Conservation (phyloP, 2,888 invertebrate genomes). For the Leptothorax acervorum region DNA sequence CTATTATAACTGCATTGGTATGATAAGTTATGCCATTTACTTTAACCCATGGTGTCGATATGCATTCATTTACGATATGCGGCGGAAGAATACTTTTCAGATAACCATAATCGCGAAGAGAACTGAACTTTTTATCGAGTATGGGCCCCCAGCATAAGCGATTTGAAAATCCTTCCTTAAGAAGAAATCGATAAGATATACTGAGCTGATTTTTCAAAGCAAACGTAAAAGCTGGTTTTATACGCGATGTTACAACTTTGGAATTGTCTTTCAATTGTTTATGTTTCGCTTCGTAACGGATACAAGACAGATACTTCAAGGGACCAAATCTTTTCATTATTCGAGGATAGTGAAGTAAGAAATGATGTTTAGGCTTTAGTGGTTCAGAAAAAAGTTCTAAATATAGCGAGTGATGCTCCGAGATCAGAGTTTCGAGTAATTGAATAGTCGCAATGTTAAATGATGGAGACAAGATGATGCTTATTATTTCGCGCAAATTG, state of each 20-base stretch:
- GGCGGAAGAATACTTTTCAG: neutral
- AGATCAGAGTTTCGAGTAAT: slow-evolving; percentile 16
- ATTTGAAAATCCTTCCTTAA: slow-evolving; percentile 21
- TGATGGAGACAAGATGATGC: slow-evolving; percentile 20
- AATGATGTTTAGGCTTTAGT: slow-evolving; percentile 49
- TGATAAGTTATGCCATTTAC: neutral
- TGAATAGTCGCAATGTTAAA: slow-evolving; percentile 12
- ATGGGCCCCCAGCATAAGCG: slow-evolving; percentile 7
- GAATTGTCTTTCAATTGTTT: slow-evolving; percentile 13
- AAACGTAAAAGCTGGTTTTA: slow-evolving; percentile 29
- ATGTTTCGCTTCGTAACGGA: slow-evolving; percentile 17
- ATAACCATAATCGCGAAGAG: neutral
- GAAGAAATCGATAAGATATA: slow-evolving; percentile 12
- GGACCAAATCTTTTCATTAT: slow-evolving; percentile 25
- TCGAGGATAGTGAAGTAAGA: slow-evolving; percentile 27
- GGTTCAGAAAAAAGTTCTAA: slow-evolving; percentile 37
- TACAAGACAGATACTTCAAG: slow-evolving; percentile 5
- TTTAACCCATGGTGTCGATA: neutral
- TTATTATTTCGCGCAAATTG: slow-evolving; percentile 31
- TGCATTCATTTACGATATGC: neutral
- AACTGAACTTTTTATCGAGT: slow-evolving; percentile 11
- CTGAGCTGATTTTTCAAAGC: slow-evolving; percentile 36
- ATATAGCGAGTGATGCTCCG: neutral
- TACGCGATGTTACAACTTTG: slow-evolving; percentile 29
- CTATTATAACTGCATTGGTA: neutral